Evolutionary conservation across 2,113 vertebrate species (phyloP).

Genomic region (Channa argus): DNA sequence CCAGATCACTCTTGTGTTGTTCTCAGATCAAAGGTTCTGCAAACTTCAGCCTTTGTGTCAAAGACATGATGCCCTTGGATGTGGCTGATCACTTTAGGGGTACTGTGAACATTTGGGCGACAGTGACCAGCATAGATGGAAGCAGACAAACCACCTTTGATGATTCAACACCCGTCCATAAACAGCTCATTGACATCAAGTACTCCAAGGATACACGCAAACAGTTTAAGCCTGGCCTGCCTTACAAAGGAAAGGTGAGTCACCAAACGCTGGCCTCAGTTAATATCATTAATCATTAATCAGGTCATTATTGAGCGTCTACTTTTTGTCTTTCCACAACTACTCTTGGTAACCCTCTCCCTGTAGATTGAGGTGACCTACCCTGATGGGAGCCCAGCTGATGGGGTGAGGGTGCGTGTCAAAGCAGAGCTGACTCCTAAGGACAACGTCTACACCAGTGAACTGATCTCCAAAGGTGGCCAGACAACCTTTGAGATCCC

Average conservation of each 20-base stretch:
- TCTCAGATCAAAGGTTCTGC: slow-evolving; percentile 89
- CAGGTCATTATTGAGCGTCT: neutral
- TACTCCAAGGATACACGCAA: slow-evolving; percentile 93
- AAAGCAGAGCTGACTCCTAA: slow-evolving; percentile 92
- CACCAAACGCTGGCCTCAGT: neutral
- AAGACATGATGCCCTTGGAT: slow-evolving; percentile 92
- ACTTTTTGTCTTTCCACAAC: neutral
- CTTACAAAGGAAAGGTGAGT: slow-evolving; percentile 92
- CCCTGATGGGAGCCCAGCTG: slow-evolving; percentile 91
- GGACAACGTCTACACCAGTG: slow-evolving; percentile 91
- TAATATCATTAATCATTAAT: neutral
- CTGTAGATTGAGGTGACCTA: slow-evolving; percentile 91
- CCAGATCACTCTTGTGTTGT: slow-evolving; percentile 16
- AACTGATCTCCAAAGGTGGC: slow-evolving; percentile 86
- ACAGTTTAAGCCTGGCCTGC: slow-evolving; percentile 94
- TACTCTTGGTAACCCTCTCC: neutral
- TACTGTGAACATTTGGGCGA: slow-evolving; percentile 91
- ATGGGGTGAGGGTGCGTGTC: slow-evolving; percentile 88
- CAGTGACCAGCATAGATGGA: slow-evolving; percentile 87
- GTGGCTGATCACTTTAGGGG: slow-evolving; percentile 93
- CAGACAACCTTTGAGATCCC: slow-evolving; percentile 92
- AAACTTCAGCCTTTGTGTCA: slow-evolving; percentile 90
- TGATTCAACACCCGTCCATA: slow-evolving; percentile 91
- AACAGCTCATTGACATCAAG: slow-evolving; percentile 93
- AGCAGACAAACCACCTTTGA: slow-evolving; percentile 90